Conservation (phyloP, 2,888 invertebrate genomes). For the Cheilosia vulpina region DNA sequence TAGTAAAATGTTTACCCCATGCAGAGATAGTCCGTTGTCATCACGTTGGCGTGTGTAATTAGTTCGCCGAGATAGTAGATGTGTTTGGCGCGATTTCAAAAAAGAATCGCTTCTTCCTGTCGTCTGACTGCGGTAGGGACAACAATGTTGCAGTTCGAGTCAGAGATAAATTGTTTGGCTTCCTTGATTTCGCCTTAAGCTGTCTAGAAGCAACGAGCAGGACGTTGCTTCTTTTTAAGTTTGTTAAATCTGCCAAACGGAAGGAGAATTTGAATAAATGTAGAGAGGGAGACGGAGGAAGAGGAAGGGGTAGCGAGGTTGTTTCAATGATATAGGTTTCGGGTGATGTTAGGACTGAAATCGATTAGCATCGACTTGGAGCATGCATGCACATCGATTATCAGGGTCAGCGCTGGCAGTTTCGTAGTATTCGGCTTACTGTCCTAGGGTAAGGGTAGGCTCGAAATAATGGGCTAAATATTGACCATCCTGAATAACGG, state of each 20-base stretch:
- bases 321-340: no score
- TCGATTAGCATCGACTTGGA: no score
- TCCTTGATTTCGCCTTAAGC: constrained; percentile 25
- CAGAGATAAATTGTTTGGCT: background rate
- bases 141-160: constrained; percentile 11
- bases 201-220: constrained; percentile 43
- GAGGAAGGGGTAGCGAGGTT: background rate
- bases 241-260: constrained; percentile 53
- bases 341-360: no score
- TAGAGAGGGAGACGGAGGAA: background rate
- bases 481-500: no score
- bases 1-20: constrained; percentile 47
- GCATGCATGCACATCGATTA: no score
- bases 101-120: constrained; percentile 62
- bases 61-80: constrained; percentile 46
- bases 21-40: background rate
- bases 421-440: no score
- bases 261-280: constrained; percentile 31
- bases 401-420: no score
- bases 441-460: no score
- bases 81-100: constrained; percentile 66
- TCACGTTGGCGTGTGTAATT: constrained; percentile 60
- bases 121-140: constrained; percentile 14
- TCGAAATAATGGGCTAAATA: no score
- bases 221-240: constrained; percentile 31